phyloP scores from a whole-genome alignment of 2,888 invertebrate species.

The Sphinx pinastri region DNA sequence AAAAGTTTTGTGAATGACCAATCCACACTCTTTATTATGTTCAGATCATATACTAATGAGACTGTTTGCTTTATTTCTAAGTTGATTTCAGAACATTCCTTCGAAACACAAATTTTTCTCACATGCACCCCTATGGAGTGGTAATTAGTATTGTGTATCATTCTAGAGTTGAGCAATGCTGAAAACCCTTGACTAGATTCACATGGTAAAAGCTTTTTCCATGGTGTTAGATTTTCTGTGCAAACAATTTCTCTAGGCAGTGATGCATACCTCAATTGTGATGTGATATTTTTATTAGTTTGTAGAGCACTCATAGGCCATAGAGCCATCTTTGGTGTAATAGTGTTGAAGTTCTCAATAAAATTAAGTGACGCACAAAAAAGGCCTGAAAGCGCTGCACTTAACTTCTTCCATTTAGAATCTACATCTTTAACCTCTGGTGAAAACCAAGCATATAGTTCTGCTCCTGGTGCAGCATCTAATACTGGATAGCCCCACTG shows the following conservation, averaged over 20 bases:
- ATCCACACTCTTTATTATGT: conserved; percentile 87
- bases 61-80: conserved; percentile 94
- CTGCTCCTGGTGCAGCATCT: conserved; percentile 96
- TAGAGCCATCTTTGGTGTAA: conserved; percentile 92
- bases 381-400: conserved; percentile 96
- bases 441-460: conserved; percentile 97
- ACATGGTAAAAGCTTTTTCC: conserved; percentile 98
- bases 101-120: conserved; percentile 88
- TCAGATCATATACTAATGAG: conserved; percentile 93
- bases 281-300: conserved; percentile 76
- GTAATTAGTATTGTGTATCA: conserved; percentile 96
- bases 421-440: conserved; percentile 88
- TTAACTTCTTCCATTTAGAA: conserved; percentile 93
- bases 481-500: conserved; percentile 97
- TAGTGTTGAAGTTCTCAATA: conserved; percentile 92
- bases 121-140: conserved; percentile 95
- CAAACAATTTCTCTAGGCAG: conserved; percentile 98
- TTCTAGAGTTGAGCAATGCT: conserved; percentile 93
- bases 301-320: conserved; percentile 88
- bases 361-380: conserved; percentile 98
- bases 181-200: conserved; percentile 94
- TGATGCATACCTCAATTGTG: conserved; percentile 91
- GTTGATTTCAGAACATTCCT: conserved; percentile 84
- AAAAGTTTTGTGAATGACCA: conserved; percentile 95
- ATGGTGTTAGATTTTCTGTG: conserved; percentile 99